Evolutionary conservation across 2,888 invertebrate genomes (phyloP), one percentile per base, ranked within the genome.

Genomic region (Meghimatium bilineatum): DNA sequence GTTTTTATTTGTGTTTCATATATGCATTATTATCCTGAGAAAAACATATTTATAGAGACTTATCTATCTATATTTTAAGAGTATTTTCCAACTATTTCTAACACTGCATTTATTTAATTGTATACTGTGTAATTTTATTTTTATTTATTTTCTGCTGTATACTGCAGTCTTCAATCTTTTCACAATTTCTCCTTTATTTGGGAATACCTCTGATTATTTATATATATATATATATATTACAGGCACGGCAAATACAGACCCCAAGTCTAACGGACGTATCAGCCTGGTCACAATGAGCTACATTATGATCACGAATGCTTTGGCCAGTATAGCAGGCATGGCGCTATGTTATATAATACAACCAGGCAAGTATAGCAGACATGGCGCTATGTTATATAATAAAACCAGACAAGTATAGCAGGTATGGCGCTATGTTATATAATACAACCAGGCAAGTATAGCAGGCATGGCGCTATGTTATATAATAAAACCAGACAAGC

Each of bases 211-310:
- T n/a, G n/a, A n/a, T n/a, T n/a, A n/a, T n/a, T n/a, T n/a, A n/a
- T n/a, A n/a, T n/a, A n/a, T n/a, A n/a, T n/a, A n/a, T n/a, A n/a
- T n/a, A n/a, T n/a, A 23, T 71, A 71, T 32, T 60, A 14, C 81
- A 88, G 88, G 87, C 17, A 87, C 88, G 29, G 85, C 87, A 10
- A 81, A 85, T 5, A 81, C 87, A 79, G 87, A 88, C 67, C 87
- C 88, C 17, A 87, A 87, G 80, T 86, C 86, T 1, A 87, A 87
- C 69, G 88, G 88, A 2, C 84, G 82, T 52, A 84, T 87, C 23
- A 86, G 87, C 52, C 74, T 80, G 17, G 88, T 88, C 0, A 80
- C 85, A 1, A 49, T 88, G 12, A 66, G 74, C n/a, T 88, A 87
- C 66, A 87, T 87, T 49, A 82, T 88, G 20, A 38, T 80, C 44